Base-by-base conservation (phyloP, 2,797 vertebrate genomes). In the Hoplostethus mediterraneus region DNA sequence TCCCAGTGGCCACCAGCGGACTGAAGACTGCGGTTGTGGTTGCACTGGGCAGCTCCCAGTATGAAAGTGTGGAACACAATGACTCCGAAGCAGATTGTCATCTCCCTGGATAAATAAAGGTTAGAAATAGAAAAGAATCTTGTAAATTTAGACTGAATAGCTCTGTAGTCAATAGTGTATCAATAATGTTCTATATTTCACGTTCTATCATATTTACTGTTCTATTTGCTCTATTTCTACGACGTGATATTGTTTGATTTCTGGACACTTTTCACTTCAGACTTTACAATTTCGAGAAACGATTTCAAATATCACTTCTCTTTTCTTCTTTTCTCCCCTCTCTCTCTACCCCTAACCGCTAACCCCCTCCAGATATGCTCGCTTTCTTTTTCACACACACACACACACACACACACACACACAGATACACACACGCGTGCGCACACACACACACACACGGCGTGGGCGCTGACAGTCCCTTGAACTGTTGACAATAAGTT, bases 401-500 rank as follows among this genome's bases (percentile, higher is more conserved):
- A 63, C 80, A 77, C 55, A 13, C 54, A 40, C 17, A 28, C 49
- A 54, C 52, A 42, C 28, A 33, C n/a, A n/a, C n/a, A n/a, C n/a
- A n/a, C n/a, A n/a, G n/a, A n/a, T n/a, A n/a, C n/a, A n/a, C n/a
- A n/a, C 31, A 59, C 45, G 42, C 28, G 56, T 25, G 33, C 51
- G 45, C 76, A 74, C n/a, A 83, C 80, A 78, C 77, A 79, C 62
- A 79, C 57, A 85, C 59, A 79, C 75, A 82, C 73, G 71, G 66
- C 36, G 77, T 81, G 83, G 82, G 82, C 72, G 90, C 86, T 94
- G 94, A 95, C 92, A 94, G 92, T 87, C 88, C 89, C 90, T 93
- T 95, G 92, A 94, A 93, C 92, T 92, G 92, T 92, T 94, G 92
- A 95, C 94, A 94, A 93, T 93, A 93, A 93, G 87, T 93, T 93